Evolutionary conservation across 2,797 vertebrate genomes (phyloP).

Genomic region (Chelmon rostratus): DNA sequence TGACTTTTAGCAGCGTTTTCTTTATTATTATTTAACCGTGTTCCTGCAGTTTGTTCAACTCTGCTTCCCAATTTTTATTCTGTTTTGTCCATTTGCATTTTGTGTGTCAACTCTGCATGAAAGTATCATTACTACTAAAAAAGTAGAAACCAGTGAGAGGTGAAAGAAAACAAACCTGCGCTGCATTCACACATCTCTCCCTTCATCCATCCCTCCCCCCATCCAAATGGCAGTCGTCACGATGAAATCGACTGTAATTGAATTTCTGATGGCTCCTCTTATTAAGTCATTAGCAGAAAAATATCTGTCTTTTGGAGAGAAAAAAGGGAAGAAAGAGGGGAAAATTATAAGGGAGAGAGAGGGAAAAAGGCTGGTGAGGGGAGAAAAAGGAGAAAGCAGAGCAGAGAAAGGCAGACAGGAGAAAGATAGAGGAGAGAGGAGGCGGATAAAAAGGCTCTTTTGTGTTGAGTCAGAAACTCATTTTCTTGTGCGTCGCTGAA

Average conservation of each 20-base stretch:
- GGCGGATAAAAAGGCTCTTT: constrained; percentile 93
- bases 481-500: constrained; percentile 95
- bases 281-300: constrained; percentile 84
- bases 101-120: not conserved
- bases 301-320: constrained; percentile 88
- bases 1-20: not conserved
- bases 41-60: not conserved
- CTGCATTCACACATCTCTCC: constrained; percentile 26
- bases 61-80: not conserved
- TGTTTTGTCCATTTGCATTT: constrained; percentile 5
- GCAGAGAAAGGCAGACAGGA: constrained; percentile 53
- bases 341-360: constrained; percentile 60
- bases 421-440: constrained; percentile 65
- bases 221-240: constrained; percentile 58
- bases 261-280: constrained; percentile 82
- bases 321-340: constrained; percentile 58
- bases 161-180: constrained; percentile 54
- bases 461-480: constrained; percentile 98
- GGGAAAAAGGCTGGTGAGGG: constrained; percentile 33
- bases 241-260: constrained; percentile 79
- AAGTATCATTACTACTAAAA: constrained; percentile 15
- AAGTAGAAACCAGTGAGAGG: constrained; percentile 43
- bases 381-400: constrained; percentile 39
- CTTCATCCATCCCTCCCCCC: constrained; percentile 41
- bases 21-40: not conserved